Evolutionary conservation across 2,888 invertebrate species (phyloP).

Genomic region (Phasia obesa): DNA sequence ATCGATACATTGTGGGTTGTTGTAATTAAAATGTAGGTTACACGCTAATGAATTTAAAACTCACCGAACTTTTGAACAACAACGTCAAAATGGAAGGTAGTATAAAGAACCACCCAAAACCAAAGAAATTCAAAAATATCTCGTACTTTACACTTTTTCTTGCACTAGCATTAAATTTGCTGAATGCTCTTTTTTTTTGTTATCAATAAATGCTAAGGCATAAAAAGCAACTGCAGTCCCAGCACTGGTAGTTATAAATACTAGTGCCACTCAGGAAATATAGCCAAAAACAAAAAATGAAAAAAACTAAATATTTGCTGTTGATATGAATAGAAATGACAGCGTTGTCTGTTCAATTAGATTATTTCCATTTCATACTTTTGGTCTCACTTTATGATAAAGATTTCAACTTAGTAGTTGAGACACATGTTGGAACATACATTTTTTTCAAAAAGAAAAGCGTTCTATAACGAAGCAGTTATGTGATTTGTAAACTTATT

Average conservation of each 20-base stretch:
- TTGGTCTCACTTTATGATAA: not conserved
- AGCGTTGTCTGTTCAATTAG: not conserved
- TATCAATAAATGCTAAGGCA: constrained; percentile 59
- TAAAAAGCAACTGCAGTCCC: constrained; percentile 34
- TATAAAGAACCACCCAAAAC: constrained; percentile 16
- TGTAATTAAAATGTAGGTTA: constrained; percentile 70
- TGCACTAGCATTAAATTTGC: constrained; percentile 36
- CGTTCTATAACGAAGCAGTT: no score
- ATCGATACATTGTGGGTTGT: constrained; percentile 42
- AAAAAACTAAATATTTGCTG: constrained; percentile 16
- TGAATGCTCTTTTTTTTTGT: constrained; percentile 22
- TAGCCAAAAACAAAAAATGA: no score
- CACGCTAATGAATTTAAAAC: constrained; percentile 69
- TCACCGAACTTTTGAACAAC: constrained; percentile 54
- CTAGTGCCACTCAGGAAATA: constrained; percentile 1
- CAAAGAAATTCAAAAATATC: constrained; percentile 31
- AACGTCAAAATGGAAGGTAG: constrained; percentile 24
- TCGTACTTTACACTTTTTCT: not conserved
- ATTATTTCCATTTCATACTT: not conserved
- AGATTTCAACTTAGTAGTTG: constrained; percentile 33
- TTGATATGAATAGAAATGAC: no score
- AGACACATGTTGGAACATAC: constrained; percentile 15
- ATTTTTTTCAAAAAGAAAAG: not conserved
- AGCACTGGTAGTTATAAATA: constrained; percentile 5
- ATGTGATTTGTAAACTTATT: no score